Conservation (phyloP, 30 jellyfish, hydroid and myxozoan species). For the Phacellophora camtschatica region DNA sequence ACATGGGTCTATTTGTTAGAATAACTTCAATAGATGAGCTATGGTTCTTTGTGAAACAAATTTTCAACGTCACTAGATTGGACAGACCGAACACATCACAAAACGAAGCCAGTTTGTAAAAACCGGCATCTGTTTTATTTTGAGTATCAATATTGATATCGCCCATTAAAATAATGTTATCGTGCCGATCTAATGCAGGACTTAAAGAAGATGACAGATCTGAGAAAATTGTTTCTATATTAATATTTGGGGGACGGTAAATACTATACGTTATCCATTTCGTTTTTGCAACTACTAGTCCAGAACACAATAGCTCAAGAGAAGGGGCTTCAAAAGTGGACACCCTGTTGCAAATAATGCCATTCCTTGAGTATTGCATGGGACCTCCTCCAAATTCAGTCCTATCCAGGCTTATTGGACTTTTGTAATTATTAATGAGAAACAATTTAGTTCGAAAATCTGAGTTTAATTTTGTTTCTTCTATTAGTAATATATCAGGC, state of each 20-base stretch:
- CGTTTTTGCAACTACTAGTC: neutral
- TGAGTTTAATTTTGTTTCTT: neutral
- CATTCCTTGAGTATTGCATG: neutral
- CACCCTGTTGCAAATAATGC: neutral
- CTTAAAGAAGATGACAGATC: neutral
- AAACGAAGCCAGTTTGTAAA: neutral
- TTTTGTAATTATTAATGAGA: neutral
- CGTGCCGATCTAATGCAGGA: constrained; percentile 5
- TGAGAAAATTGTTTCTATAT: neutral
- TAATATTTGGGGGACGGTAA: constrained; percentile 19
- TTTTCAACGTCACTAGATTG: neutral
- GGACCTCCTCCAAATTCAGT: constrained; percentile 26
- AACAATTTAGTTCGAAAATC: constrained; percentile 2
- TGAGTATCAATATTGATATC: constrained; percentile 1
- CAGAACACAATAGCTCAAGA: constrained; percentile 31
- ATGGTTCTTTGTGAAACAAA: neutral
- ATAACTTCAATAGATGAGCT: neutral
- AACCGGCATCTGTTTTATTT: too few species aligned
- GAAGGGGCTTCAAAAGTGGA: constrained; percentile 7
- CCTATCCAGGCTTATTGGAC: too few species aligned
- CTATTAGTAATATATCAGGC: neutral
- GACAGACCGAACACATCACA: neutral
- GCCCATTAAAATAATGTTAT: constrained; percentile 29
- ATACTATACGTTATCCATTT: constrained; percentile 17
- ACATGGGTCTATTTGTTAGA: too few species aligned